Conservation (phyloP, 2,888 invertebrate genomes). For the Drepanosiphum platanoidis region DNA sequence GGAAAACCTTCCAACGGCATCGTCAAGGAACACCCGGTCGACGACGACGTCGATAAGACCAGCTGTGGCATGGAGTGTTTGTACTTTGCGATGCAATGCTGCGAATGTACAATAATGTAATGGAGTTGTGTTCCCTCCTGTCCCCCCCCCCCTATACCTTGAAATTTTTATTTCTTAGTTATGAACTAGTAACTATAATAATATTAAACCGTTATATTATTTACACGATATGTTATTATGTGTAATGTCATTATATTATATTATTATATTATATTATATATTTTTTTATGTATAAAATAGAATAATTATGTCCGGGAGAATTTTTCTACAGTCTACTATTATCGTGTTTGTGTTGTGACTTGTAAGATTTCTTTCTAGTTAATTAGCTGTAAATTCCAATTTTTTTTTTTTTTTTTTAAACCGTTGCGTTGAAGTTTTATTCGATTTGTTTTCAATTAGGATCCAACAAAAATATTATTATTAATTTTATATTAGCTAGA, state of each 20-base stretch:
- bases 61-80: conserved; percentile 59
- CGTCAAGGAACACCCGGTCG: conserved; percentile 42
- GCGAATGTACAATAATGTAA: conserved; percentile 59
- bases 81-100: conserved; percentile 58
- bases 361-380: not conserved
- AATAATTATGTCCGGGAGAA: not conserved
- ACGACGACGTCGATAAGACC: conserved; percentile 38
- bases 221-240: not conserved
- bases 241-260: too few species aligned
- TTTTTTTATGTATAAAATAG: conserved; percentile 6
- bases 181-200: conserved; percentile 28
- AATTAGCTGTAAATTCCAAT: not conserved
- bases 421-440: not conserved
- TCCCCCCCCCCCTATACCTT: too few species aligned
- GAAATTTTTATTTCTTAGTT: conserved; percentile 29
- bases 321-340: conserved; percentile 7
- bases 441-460: not conserved
- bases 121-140: not conserved
- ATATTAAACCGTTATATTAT: conserved; percentile 22
- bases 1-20: conserved; percentile 37
- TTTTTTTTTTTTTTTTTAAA: not conserved
- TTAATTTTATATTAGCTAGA: not conserved
- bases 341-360: not conserved
- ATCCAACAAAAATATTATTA: not conserved
- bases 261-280: too few species aligned